Percentiles rank a stretch among this genome's conserved stretches.
Evolutionary conservation across 2,797 vertebrate genomes (phyloP).

Genomic region (Arnoldichthys spilopterus): DNA sequence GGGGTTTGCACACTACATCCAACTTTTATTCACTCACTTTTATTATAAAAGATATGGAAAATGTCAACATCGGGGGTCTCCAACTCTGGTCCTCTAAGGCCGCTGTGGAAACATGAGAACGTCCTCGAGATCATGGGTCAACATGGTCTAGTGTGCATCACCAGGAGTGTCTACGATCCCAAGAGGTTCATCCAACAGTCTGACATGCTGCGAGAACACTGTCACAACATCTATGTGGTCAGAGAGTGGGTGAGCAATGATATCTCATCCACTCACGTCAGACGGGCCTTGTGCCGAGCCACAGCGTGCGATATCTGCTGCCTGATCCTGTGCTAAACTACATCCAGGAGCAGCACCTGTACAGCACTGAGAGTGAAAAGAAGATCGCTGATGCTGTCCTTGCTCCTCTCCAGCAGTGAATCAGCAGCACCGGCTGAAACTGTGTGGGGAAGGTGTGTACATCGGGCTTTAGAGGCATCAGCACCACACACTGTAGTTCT

Average conservation of each 20-base stretch:
- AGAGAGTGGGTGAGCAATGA: slow-evolving; percentile 92
- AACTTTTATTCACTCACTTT: too few species aligned
- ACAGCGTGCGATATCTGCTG: slow-evolving; percentile 88
- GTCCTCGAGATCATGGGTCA: slow-evolving; percentile 84
- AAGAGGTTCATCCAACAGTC: slow-evolving; percentile 90
- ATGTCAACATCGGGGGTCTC: too few species aligned
- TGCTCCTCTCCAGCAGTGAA: slow-evolving; percentile 83
- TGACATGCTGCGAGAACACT: slow-evolving; percentile 85
- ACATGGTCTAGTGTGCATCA: slow-evolving; percentile 87
- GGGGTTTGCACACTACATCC: too few species aligned
- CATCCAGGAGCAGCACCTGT: slow-evolving; percentile 80
- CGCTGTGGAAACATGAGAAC: slow-evolving; percentile 93
- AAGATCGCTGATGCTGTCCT: slow-evolving; percentile 78
- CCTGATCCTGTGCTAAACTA: slow-evolving; percentile 83
- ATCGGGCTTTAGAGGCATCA: too few species aligned
- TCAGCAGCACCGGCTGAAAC: slow-evolving; percentile 23
- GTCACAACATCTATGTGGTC: slow-evolving; percentile 87
- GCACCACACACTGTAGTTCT: too few species aligned
- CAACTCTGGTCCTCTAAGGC: too few species aligned
- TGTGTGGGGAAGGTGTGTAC: not conserved
- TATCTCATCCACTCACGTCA: slow-evolving; percentile 91
- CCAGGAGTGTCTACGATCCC: slow-evolving; percentile 75
- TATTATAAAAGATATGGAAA: too few species aligned
- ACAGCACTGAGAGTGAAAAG: slow-evolving; percentile 85
- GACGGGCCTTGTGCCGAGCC: slow-evolving; percentile 85